Evolutionary conservation across 2,888 invertebrate species (phyloP).

Genomic region (Yponomeuta cagnagella): DNA sequence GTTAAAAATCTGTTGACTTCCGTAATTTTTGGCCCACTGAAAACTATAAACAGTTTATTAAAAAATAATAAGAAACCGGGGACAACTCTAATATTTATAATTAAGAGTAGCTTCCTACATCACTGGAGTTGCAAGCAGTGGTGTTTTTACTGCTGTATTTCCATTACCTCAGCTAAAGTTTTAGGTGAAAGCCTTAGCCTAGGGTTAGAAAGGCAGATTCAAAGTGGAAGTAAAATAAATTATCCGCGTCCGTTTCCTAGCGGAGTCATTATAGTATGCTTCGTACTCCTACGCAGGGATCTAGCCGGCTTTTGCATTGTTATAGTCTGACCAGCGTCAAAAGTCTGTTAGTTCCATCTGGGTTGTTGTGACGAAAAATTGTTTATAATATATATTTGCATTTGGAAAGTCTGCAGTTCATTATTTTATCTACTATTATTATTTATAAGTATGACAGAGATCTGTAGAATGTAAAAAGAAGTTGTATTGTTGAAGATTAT

Average conservation of each 20-base stretch:
- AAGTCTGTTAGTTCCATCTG: not conserved
- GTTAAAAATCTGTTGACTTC: no score
- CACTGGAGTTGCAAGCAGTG: not conserved
- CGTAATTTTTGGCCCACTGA: no score
- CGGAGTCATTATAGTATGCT: not conserved
- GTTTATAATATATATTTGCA: not conserved
- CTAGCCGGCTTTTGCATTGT: not conserved
- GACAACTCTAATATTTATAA: not conserved
- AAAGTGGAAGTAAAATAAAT: conserved; percentile 1
- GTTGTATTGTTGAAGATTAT: no score
- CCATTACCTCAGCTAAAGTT: not conserved
- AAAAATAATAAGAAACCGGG: no score
- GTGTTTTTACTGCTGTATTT: not conserved
- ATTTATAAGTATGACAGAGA: no score
- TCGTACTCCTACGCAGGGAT: not conserved
- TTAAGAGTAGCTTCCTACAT: not conserved
- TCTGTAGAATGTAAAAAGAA: no score
- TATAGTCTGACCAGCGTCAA: not conserved
- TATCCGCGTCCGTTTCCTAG: not conserved
- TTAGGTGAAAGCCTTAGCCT: not conserved
- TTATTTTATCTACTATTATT: no score
- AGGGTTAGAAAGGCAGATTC: not conserved
- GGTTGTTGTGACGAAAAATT: not conserved
- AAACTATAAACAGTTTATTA: no score
- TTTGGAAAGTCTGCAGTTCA: not conserved